Conservation (phyloP, 2,797 vertebrate species). For the Gadopsis bispinosus region DNA sequence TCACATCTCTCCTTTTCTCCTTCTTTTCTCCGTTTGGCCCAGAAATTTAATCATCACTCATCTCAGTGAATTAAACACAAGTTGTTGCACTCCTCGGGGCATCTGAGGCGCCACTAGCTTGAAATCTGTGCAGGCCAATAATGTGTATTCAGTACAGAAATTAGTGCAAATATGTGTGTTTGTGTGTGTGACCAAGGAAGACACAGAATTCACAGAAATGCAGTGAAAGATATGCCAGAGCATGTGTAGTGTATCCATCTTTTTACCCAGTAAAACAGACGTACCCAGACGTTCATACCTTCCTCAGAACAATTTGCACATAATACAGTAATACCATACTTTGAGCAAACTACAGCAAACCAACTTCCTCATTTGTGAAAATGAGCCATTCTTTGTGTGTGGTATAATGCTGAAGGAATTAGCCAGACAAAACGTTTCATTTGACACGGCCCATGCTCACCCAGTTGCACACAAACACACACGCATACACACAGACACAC, state of each 20-base stretch:
- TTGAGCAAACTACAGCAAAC: not conserved
- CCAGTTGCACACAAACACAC: slow-evolving; percentile 2
- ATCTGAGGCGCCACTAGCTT: slow-evolving; percentile 26
- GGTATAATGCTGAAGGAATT: not conserved
- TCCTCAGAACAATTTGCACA: not conserved
- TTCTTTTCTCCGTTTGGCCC: slow-evolving; percentile 58
- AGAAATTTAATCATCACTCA: slow-evolving; percentile 70
- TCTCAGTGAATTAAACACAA: slow-evolving; percentile 40
- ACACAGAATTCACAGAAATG: slow-evolving; percentile 19
- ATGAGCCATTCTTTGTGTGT: not conserved
- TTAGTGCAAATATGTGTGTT: not conserved
- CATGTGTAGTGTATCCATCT: not conserved
- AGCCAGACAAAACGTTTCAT: not conserved
- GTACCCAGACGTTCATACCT: not conserved
- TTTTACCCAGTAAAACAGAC: not conserved
- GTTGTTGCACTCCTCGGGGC: slow-evolving; percentile 35
- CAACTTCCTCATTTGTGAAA: not conserved
- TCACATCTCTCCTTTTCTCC: slow-evolving; percentile 21
- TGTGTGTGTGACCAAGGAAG: not conserved
- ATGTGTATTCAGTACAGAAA: slow-evolving; percentile 5
- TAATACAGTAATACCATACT: not conserved
- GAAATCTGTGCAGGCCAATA: slow-evolving; percentile 30
- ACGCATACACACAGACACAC: not conserved
- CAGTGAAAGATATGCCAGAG: not conserved
- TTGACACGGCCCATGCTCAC: not conserved